Base-by-base conservation (phyloP, 2,888 invertebrate genomes). In the Drosophila prostipennis region DNA sequence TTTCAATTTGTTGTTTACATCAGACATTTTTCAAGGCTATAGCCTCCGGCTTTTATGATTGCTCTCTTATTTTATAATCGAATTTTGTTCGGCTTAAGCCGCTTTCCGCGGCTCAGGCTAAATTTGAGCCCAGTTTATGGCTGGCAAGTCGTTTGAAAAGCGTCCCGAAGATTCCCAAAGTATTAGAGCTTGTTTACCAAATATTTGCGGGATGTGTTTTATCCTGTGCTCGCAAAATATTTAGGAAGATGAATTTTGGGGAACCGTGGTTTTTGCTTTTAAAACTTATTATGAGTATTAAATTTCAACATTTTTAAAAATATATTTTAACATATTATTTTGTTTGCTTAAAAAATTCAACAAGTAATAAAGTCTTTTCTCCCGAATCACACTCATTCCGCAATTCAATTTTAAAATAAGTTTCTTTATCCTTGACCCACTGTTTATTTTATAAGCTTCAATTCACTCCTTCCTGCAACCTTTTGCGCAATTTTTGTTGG, bases 1-100 rank as follows among this genome's bases (percentile, higher is more conserved):
- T 76, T 72, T 74, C 61, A 74, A 78, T 78, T 74, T 80, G 73
- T 67, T 72, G 60, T 67, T 79, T 77, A 75, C 86, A 69, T 51
- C 65, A 48, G 40, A 49, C 40, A 49, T 48, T 52, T 60, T 72
- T 70, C 19, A 59, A 69, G 60, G 51, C 14, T 49, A 52, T 52
- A 54, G 48, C 63, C 71, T 54, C 29, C 48, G 67, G 48, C 56
- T 45, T 42, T 67, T 63, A 67, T 73, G 48, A 70, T 45, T 48
- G 59, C 43, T 48, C 64, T 71, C 75, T 78, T 71, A 42, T 16
- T 14, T 42, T 36, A 71, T 75, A 86, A 86, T 80, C 75, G 80
- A 86, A 80, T 80, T 78, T 60, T 59, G 71, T 69, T 59, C 59
- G 61, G 64, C 49, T 45, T 58, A 71, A 69, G 75, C 67, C 49